These are phyloP conservation scores for Oreochromis grahami DNA, from an alignment of 2,797 vertebrate species.

Conservation along the genomic window DNA sequence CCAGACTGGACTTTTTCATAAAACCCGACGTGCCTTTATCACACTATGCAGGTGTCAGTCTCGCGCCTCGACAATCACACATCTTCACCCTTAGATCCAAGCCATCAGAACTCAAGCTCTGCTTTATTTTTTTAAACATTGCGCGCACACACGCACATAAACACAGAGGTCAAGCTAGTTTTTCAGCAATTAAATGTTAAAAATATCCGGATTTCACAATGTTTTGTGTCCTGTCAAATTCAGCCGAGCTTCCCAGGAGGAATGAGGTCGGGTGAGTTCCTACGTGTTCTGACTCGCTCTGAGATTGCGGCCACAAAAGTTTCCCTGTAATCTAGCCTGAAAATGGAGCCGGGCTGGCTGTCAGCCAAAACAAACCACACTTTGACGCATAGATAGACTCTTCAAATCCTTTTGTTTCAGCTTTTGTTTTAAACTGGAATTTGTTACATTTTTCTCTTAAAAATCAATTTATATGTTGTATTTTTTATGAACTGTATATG, in stretches of 20 bases:
- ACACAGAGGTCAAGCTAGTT: neutral
- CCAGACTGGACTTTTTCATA: conserved; percentile 1
- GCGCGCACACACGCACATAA: neutral
- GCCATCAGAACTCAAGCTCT: conserved; percentile 1
- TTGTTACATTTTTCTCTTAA: conserved; percentile 35
- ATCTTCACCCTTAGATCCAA: neutral
- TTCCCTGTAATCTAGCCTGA: conserved; percentile 26
- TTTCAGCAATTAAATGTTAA: conserved; percentile 2
- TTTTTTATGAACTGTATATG: conserved; percentile 46
- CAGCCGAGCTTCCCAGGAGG: neutral
- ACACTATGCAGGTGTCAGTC: conserved; percentile 61
- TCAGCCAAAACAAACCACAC: conserved; percentile 21
- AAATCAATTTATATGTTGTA: conserved; percentile 15
- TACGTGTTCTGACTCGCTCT: conserved; percentile 31
- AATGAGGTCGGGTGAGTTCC: conserved; percentile 33
- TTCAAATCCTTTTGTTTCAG: neutral
- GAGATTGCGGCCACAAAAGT: conserved; percentile 11
- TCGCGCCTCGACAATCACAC: conserved; percentile 67
- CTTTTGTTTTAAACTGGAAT: conserved; percentile 62
- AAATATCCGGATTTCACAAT: neutral
- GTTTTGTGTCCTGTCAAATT: conserved; percentile 10
- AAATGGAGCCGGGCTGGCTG: conserved; percentile 33
- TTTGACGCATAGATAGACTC: conserved; percentile 3
- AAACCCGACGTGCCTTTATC: conserved; percentile 73
- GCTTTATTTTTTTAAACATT: neutral